Evolutionary conservation across 2,888 invertebrate genomes (phyloP).

Genomic region (Drosophila rubida): DNA sequence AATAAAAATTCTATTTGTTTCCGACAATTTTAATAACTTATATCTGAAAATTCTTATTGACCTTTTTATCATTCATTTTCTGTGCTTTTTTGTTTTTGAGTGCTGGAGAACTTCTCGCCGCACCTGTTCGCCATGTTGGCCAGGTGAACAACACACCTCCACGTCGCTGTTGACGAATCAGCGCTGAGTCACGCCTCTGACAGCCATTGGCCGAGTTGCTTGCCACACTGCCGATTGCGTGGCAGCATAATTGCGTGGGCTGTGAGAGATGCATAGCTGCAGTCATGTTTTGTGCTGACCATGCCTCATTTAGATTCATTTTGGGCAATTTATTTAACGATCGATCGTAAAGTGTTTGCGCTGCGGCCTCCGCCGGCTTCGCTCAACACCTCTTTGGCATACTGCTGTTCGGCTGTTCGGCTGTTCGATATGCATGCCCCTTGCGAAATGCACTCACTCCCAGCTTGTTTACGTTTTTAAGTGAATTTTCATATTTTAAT

Average conservation of each 20-base stretch:
- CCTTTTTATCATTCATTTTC: no score
- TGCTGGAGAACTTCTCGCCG: background rate
- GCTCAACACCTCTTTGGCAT: conserved; percentile 54
- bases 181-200: background rate
- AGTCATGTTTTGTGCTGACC: conserved; percentile 66
- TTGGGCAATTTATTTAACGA: conserved; percentile 82
- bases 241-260: conserved; percentile 8
- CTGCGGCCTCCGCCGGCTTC: conserved; percentile 27
- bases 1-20: no score
- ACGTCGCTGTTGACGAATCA: background rate
- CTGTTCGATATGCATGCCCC: conserved; percentile 30
- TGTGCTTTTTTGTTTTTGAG: no score
- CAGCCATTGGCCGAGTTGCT: conserved; percentile 1
- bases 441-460: conserved; percentile 24
- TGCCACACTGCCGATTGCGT: conserved; percentile 5
- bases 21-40: no score
- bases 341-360: conserved; percentile 80
- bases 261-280: conserved; percentile 37
- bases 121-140: background rate
- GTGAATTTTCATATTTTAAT: conserved; percentile 81
- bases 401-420: no score
- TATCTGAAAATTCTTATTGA: no score
- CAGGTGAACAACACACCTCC: background rate
- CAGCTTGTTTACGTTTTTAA: conserved; percentile 77
- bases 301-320: conserved; percentile 80